Percentiles rank a stretch among this genome's conserved stretches.
Conservation (phyloP, 2,797 vertebrate species). For the Coregonus ussuriensis region DNA sequence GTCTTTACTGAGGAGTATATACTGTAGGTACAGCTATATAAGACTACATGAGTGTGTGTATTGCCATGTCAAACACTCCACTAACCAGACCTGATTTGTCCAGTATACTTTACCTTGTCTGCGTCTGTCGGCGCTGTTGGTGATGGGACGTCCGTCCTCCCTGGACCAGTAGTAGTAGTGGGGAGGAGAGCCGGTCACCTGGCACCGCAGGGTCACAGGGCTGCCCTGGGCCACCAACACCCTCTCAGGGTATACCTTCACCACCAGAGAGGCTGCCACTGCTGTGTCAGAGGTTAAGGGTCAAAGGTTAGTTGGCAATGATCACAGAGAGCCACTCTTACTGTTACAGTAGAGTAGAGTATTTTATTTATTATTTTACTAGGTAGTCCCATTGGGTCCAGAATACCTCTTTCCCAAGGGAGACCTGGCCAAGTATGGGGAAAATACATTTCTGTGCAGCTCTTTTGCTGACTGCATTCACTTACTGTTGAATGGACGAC, state of each 20-base stretch:
- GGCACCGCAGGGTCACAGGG: constrained; percentile 84
- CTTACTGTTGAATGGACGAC: constrained; percentile 71
- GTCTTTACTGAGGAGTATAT: no score
- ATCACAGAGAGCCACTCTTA: background rate
- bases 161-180: constrained; percentile 90
- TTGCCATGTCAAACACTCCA: no score
- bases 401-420: no score
- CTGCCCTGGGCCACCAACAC: constrained; percentile 74
- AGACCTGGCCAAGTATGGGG: no score
- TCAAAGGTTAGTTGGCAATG: background rate
- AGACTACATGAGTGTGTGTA: no score
- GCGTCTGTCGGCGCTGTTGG: constrained; percentile 76
- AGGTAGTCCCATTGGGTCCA: no score
- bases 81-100: no score
- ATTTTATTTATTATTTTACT: no score
- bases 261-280: constrained; percentile 77
- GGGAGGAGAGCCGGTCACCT: constrained; percentile 82
- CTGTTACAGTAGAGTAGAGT: background rate
- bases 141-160: constrained; percentile 81
- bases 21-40: no score
- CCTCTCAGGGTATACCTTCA: constrained; percentile 82
- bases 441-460: no score
- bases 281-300: constrained; percentile 21
- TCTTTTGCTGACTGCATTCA: no score
- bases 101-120: constrained; percentile 77